Evolutionary conservation across 2,797 vertebrate genomes (phyloP), one percentile per base, ranked within the genome.

Genomic region (Buphagus erythrorhynchus): DNA sequence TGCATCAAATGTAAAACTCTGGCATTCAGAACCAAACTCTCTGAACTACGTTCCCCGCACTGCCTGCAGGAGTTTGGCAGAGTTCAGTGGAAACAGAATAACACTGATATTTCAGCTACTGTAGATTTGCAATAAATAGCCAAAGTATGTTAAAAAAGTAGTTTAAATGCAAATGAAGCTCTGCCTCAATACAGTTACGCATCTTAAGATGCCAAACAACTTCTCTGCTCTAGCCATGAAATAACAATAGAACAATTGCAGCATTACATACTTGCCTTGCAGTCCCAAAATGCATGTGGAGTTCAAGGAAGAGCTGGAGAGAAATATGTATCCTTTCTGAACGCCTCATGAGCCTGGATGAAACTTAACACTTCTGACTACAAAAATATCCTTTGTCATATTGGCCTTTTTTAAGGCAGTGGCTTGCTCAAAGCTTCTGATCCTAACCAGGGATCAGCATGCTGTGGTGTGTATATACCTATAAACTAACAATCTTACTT

Each of bases 131-230:
- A 59, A 43, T 73, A 91, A 82, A 85, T 72, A 75, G 9, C 17
- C n/a, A 36, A 91, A 85, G 17, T 19, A 58, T 33, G 11, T 42
- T 9, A 13, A 43, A 51, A 38, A 81, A 55, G 35, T 35, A 8
- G 5, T 72, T 83, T 71, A 71, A 80, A 88, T 86, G 58, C 62
- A 88, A 86, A 81, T 72, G 9, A 78, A 88, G 15, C 11, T 72
- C 58, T 86, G 28, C 20, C 17, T 84, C 66, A 75, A 29, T 57
- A 48, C 46, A 88, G 10, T 68, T 83, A 40, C 0, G 0, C 22
- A 75, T 52, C 24, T 65, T 58, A 40, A 78, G 22, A 51, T 68
- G 54, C 38, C 42, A 81, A 68, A 59, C 7, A 79, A 17, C 31
- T 75, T 88, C 40, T 69, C 13, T 63, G 18, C 20, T 88, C n/a